phyloP scores from a whole-genome alignment of 2,888 invertebrate species.

The Polydrusus pterygomalis region DNA sequence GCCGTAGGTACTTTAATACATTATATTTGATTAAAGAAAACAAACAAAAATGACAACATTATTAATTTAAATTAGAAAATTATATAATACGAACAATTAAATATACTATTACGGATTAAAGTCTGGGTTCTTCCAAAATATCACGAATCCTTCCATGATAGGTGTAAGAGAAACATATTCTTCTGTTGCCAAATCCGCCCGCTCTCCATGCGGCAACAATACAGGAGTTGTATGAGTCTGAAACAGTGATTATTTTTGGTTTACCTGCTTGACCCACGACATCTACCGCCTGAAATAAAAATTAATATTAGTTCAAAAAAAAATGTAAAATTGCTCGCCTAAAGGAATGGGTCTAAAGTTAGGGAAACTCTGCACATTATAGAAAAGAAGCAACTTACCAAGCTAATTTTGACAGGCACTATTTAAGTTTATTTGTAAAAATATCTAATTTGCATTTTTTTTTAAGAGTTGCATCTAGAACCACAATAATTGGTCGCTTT shows the following conservation, averaged over 20 bases:
- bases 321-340: too few relatives aligned
- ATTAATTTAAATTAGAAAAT: background rate
- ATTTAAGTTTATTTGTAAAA: too few relatives aligned
- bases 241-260: conserved; percentile 98
- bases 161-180: conserved; percentile 93
- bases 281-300: conserved; percentile 85
- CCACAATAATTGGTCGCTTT: too few relatives aligned
- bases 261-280: conserved; percentile 99
- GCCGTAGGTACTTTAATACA: too few relatives aligned
- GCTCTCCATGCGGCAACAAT: conserved; percentile 94
- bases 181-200: conserved; percentile 98
- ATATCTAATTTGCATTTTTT: too few relatives aligned
- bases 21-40: conserved; percentile 2
- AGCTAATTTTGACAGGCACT: conserved; percentile 93
- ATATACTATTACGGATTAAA: conserved; percentile 71
- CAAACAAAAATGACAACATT: conserved; percentile 14
- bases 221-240: conserved; percentile 99
- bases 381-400: conserved; percentile 74
- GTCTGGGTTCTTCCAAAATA: conserved; percentile 93
- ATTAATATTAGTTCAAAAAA: background rate
- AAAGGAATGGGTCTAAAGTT: too few relatives aligned
- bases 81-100: background rate
- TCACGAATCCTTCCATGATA: conserved; percentile 99
- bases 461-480: too few relatives aligned
- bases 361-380: too few relatives aligned